Percentiles rank a stretch among this genome's conserved stretches.
These are phyloP conservation scores for Drosophila guanche DNA, from an alignment of 1,140 invertebrate species.

Conservation along the genomic window DNA sequence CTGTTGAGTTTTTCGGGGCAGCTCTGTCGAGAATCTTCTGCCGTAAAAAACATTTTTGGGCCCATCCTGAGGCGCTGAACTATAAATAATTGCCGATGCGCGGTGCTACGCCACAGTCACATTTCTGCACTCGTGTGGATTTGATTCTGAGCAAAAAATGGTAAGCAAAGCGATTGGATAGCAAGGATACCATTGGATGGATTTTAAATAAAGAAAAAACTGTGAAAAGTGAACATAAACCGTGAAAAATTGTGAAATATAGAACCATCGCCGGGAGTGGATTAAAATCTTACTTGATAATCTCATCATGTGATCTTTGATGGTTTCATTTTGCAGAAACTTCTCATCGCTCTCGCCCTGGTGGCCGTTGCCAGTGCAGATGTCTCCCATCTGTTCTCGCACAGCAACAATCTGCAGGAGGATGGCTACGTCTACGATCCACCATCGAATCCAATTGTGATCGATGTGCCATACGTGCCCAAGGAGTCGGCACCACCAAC, in stretches of 20 bases:
- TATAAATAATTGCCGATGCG: conserved; percentile 80
- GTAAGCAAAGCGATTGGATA: conserved; percentile 54
- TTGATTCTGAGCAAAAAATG: conserved; percentile 76
- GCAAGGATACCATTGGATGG: conserved; percentile 42
- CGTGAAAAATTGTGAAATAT: conserved; percentile 24
- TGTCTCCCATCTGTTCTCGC: conserved; percentile 77
- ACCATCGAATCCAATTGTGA: conserved; percentile 59
- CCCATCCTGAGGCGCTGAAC: conserved; percentile 69
- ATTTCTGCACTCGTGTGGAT: conserved; percentile 80
- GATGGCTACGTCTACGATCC: conserved; percentile 76
- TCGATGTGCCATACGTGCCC: conserved; percentile 63
- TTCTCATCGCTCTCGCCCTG: conserved; percentile 70
- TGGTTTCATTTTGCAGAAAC: conserved; percentile 61
- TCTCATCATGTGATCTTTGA: conserved; percentile 1
- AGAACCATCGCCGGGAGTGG: not conserved
- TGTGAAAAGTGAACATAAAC: conserved; percentile 5
- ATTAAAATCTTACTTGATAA: no score
- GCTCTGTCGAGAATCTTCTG: conserved; percentile 75
- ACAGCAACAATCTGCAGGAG: conserved; percentile 75
- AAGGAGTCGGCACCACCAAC: conserved; percentile 33
- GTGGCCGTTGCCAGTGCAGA: conserved; percentile 77
- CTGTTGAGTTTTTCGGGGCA: conserved; percentile 67
- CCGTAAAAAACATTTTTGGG: conserved; percentile 38
- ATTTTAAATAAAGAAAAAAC: conserved; percentile 20
- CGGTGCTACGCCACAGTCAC: conserved; percentile 68